Base-by-base conservation (phyloP, 2,888 invertebrate genomes). In the Byasa hedistus region DNA sequence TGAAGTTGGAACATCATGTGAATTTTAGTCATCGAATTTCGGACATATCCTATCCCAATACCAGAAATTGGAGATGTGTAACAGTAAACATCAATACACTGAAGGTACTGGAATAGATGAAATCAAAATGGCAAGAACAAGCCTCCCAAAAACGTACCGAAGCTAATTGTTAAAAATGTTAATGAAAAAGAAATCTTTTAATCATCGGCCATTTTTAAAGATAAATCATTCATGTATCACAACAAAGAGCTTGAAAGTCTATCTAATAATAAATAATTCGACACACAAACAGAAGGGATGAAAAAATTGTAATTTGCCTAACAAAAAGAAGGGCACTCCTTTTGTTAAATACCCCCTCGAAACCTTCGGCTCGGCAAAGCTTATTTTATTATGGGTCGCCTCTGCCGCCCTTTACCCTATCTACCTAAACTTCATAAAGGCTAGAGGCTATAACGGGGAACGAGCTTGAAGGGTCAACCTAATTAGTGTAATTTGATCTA, bases 401-500 rank as follows among this genome's bases (percentile, higher is more conserved):
- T 55, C 54, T 61, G 54, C 52, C 61, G 23, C 36, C 55, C 61
- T 55, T 55, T 36, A 22, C 55, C 61, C 36, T 57, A 39, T 27
- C 57, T 27, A 39, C 57, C 61, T 55, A 61, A 61, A 55, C 61
- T 61, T 55, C 55, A 52, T 61, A 44, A 61, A 54, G 54, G 61
- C 55, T 55, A 23, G 21, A 36, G 61, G 55, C 61, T 55, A 55
- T 61, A 61, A 61, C 55, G 61, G 23, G 61, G 23, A 61, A 61
- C 55, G 61, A 61, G 39, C 36, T 61, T 61, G 23, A 61, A 61
- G 61, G 61, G 55, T 61, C 61, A 61, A 55, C 61, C 61, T 61
- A 58, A 66, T 68, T 66, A 66, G 57, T 62, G 57, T 62, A 60
- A 65, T 65, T 62, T 56, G 68, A 62, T 69, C 70, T 66, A 68